Evolutionary conservation across 2,113 vertebrate genomes (phyloP).

Genomic region (Thunnus maccoyii): DNA sequence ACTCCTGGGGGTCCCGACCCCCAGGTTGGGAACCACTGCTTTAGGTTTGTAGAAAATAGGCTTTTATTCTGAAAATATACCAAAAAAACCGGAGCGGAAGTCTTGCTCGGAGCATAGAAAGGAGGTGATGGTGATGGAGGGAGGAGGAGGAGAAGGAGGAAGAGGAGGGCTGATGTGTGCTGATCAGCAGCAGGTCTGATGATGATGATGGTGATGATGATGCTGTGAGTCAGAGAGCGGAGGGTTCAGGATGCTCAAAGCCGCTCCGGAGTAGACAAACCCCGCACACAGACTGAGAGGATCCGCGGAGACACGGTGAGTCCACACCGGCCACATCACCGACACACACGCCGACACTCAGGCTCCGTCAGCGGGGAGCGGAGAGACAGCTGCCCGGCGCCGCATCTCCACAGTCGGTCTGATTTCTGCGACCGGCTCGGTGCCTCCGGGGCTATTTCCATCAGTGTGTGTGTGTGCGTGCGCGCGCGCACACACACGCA

Average conservation of each 20-base stretch:
- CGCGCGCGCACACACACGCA: too few species aligned
- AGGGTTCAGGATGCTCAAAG: slow-evolving; percentile 63
- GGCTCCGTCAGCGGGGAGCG: background rate
- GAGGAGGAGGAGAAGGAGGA: slow-evolving; percentile 46
- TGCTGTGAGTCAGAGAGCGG: slow-evolving; percentile 71
- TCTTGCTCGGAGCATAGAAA: slow-evolving; percentile 13
- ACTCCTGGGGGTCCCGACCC: too few species aligned
- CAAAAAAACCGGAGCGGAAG: background rate
- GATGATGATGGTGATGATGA: slow-evolving; percentile 46
- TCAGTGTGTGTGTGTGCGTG: background rate
- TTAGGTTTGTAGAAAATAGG: background rate
- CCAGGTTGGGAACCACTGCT: background rate
- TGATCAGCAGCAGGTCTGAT: slow-evolving; percentile 56
- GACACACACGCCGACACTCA: background rate
- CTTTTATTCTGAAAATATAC: slow-evolving; percentile 54
- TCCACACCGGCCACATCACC: slow-evolving; percentile 17
- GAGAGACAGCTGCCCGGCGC: background rate
- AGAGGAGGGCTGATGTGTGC: slow-evolving; percentile 45
- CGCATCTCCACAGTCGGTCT: background rate
- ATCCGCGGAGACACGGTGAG: slow-evolving; percentile 64
- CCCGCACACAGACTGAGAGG: slow-evolving; percentile 32
- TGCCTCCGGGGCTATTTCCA: background rate
- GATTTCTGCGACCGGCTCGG: background rate
- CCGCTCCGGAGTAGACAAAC: slow-evolving; percentile 52
- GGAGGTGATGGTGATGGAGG: slow-evolving; percentile 36